Base-by-base conservation (phyloP, 1,140 invertebrate genomes). In the Ectropis grisescens region DNA sequence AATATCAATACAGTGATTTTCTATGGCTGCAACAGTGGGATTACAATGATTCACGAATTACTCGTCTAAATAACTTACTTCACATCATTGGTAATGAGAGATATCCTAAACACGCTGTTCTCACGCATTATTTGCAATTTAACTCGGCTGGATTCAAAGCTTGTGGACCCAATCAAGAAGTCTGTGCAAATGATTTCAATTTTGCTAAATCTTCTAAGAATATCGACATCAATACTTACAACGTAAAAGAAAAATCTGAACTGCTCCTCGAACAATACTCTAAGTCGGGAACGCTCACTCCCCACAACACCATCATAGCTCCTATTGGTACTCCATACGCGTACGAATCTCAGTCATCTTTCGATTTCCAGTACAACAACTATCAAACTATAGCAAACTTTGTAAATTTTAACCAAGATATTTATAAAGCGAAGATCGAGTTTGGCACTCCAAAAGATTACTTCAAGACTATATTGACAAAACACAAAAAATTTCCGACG, bases 381-480 rank as follows among this genome's bases (percentile, higher is more conserved):
- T 95, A 94, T 62, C 87, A 90, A 34, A 85, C 87, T 45, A 74
- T 96, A 9, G 87, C 93, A 15, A 86, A 93, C 33, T 92, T 89
- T 49, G 90, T 95, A 25, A 95, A 95, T 58, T 74, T 78, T 7
- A 83, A 89, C 23, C 85, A 86, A 11, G 82, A 90, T 8, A 84
- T 87, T 16, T 89, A 90, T 54, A 88, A 90, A 60, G 87, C 89
- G 0, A 88, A 89, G 34, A 83, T 95, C 13, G 58, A 85, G 16
- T 96, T 96, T 58, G 94, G 93, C 1, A 96, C 94, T 0, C 87
- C 93, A 0, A 87, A 85, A 13, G 90, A 94, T 55, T 97, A 95
- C 64, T 96, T 96, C 66, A 60, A 80, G 2, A 89, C 86, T 37
- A 84, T 94, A 19, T 50, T 83, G 16, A 84, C 85, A 34, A 85